phyloP scores from a whole-genome alignment of 1,140 invertebrate genomes.

The Eufriesea mexicana region DNA sequence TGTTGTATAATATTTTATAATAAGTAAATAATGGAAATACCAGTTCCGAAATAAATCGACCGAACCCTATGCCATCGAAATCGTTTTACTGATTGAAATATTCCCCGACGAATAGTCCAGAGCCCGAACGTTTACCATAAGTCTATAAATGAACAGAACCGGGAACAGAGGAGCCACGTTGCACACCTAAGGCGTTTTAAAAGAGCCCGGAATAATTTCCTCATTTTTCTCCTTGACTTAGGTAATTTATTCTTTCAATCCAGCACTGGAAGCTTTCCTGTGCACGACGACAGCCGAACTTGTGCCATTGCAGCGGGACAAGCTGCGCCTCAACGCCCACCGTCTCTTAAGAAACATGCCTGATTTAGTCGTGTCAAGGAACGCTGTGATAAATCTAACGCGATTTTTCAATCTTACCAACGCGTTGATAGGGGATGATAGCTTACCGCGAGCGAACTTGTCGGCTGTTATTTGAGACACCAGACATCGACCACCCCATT shows the following conservation, averaged over 20 bases:
- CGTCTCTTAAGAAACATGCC: constrained; percentile 39
- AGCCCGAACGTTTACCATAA: not conserved
- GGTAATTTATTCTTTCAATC: constrained; percentile 65
- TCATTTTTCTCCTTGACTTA: constrained; percentile 63
- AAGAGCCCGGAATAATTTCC: constrained; percentile 58
- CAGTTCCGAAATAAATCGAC: too few relatives aligned
- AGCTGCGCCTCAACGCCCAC: constrained; percentile 55
- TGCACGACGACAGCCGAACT: constrained; percentile 26
- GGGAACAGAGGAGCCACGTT: not conserved
- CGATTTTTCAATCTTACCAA: constrained; percentile 67
- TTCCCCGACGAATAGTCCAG: not conserved
- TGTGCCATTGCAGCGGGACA: constrained; percentile 31
- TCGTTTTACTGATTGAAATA: not conserved
- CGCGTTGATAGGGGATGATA: constrained; percentile 66
- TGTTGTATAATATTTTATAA: too few relatives aligned
- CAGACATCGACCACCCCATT: constrained; percentile 66
- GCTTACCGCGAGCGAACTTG: constrained; percentile 33
- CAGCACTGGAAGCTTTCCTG: constrained; percentile 9
- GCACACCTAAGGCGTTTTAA: constrained; percentile 16
- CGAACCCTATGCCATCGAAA: too few relatives aligned
- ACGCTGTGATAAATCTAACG: constrained; percentile 61
- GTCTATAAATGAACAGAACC: not conserved
- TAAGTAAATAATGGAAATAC: too few relatives aligned
- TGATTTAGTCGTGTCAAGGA: constrained; percentile 44
- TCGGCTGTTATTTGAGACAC: constrained; percentile 39